Conservation (phyloP, 2,888 invertebrate species). For the Clostera curtula region DNA sequence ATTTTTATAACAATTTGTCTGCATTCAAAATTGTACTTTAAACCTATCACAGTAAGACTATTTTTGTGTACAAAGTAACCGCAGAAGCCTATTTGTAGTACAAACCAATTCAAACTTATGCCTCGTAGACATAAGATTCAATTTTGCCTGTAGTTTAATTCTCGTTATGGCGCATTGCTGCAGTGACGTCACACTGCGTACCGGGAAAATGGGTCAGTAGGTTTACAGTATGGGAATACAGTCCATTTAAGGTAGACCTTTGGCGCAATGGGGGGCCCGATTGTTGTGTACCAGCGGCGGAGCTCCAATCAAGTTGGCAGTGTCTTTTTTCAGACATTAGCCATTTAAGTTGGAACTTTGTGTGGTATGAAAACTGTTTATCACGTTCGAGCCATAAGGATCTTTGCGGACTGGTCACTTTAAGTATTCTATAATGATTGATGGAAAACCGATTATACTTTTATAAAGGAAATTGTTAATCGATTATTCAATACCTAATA, state of each 20-base stretch:
- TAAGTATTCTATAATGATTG: too few species aligned
- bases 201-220: conserved; percentile 46
- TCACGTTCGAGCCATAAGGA: too few species aligned
- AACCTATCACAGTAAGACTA: conserved; percentile 9
- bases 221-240: conserved; percentile 27
- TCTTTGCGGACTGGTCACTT: too few species aligned
- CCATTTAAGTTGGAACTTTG: too few species aligned
- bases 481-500: too few species aligned
- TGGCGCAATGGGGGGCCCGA: conserved; percentile 5
- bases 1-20: conserved; percentile 9
- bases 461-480: too few species aligned
- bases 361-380: too few species aligned
- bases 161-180: conserved; percentile 49
- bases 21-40: conserved; percentile 8
- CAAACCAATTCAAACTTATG: conserved; percentile 15
- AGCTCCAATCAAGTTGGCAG: too few species aligned
- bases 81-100: conserved; percentile 1
- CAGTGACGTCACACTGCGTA: conserved; percentile 59
- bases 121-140: conserved; percentile 17
- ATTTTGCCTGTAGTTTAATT: conserved; percentile 22
- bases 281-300: conserved; percentile 5
- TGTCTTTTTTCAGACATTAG: too few species aligned
- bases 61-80: conserved; percentile 11
- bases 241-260: conserved; percentile 25
- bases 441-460: too few species aligned